phyloP scores from a whole-genome alignment of 1,140 invertebrate species.

The Harlomillsia oculata region DNA sequence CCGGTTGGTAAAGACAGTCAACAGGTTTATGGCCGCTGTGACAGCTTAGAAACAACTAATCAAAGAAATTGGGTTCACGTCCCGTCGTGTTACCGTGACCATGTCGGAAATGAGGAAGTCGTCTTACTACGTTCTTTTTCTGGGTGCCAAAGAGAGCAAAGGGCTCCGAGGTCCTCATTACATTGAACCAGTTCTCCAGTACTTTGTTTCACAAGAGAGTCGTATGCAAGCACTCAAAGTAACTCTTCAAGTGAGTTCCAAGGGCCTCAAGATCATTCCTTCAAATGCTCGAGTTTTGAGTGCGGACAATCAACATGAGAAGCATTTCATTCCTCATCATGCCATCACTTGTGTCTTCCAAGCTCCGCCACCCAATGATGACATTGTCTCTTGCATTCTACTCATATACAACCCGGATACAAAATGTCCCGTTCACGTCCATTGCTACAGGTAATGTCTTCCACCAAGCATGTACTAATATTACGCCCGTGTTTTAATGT shows the following conservation, averaged over 20 bases:
- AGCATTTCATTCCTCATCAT: conserved; percentile 90
- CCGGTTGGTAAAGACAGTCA: too few species aligned
- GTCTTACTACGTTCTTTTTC: conserved; percentile 96
- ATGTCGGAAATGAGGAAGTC: conserved; percentile 74
- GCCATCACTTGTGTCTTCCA: conserved; percentile 78
- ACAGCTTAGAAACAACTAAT: too few species aligned
- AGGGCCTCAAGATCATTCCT: conserved; percentile 89
- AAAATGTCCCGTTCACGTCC: conserved; percentile 77
- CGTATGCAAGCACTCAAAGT: conserved; percentile 83
- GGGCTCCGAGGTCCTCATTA: conserved; percentile 72
- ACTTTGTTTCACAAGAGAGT: conserved; percentile 70
- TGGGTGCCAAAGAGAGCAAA: conserved; percentile 87
- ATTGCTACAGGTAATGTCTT: conserved; percentile 63
- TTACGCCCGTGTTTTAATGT: too few species aligned
- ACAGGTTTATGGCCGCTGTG: too few species aligned
- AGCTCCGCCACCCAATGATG: conserved; percentile 53
- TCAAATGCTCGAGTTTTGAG: conserved; percentile 36
- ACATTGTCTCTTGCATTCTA: conserved; percentile 81
- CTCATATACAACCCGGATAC: conserved; percentile 85
- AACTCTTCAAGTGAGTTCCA: conserved; percentile 68
- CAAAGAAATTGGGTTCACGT: too few species aligned
- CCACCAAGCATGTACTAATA: background rate
- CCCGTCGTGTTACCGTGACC: too few species aligned
- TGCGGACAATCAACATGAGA: conserved; percentile 49
- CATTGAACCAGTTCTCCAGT: conserved; percentile 68